Base-by-base conservation (phyloP, 1,140 invertebrate genomes). In the Musca domestica region DNA sequence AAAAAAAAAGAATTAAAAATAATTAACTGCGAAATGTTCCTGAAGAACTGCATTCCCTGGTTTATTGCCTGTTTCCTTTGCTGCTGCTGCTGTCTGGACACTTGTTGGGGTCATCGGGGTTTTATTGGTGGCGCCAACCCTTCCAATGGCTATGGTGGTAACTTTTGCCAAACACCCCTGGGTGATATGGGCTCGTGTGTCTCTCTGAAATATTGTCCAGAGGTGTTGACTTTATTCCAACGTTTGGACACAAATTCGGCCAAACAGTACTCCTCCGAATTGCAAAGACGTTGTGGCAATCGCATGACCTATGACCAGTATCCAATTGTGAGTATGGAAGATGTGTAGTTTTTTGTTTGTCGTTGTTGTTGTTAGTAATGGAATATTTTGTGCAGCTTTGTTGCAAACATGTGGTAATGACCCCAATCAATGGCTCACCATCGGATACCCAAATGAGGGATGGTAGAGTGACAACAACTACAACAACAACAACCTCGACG, bases 191-290 rank as follows among this genome's bases (percentile, higher is more conserved):
- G 70, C 7, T 27, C 17, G 15, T 71, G 70, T 63, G 65, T 67
- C 7, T 71, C 70, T 1, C 20, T 71, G 64, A 71, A 71, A 23
- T 41, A 67, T 27, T 71, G 70, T 20, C 70, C 67, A 3, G 67
- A 71, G 30, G 61, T 71, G 5, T 47, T 69, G 56, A 65, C 14
- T 22, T 48, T 71, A 7, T 71, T 52, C 34, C 10, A 63, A 34
- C 41, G 27, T 30, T n/a, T 71, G 47, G 20, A 64, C 5, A 12
- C n/a, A 15, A 52, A 71, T 46, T 64, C 41, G 14, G 70, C 70
- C 9, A 71, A 48, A 27, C 46, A 66, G 47, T 69, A 69, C 20
- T 66, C 70, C 0, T 52, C 22, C 10, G 58, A 63, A 4, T 46
- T 69, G 15, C 64, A 64, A 17, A 20, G 65, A 22, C 56, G 34